These are phyloP conservation scores for Mionectes macconnelli DNA, from an alignment of 2,113 vertebrate species.

Conservation along the genomic window DNA sequence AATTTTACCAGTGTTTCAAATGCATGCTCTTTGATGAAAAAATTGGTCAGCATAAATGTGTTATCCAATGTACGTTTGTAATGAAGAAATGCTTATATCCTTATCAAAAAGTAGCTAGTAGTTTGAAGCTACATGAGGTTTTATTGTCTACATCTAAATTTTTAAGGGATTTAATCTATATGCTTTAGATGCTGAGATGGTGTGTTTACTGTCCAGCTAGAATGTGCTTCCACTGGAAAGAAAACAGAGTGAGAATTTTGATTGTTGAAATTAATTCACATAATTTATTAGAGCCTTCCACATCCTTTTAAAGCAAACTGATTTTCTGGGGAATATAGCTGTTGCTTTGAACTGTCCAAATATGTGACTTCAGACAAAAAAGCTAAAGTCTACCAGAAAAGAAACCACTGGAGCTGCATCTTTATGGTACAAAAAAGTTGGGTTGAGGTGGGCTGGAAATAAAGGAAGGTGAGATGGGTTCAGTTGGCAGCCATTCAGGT, in stretches of 20 bases:
- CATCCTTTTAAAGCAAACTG: background rate
- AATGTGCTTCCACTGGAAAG: background rate
- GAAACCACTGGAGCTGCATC: background rate
- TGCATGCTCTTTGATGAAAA: background rate
- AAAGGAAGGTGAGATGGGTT: background rate
- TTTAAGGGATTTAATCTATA: background rate
- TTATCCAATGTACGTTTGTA: background rate
- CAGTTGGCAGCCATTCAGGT: background rate
- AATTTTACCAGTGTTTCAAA: background rate
- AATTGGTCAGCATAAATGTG: background rate
- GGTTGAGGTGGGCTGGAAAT: background rate
- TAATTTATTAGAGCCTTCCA: background rate
- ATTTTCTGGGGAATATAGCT: background rate
- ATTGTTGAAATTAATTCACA: background rate
- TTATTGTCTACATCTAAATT: background rate
- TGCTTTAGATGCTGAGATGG: background rate
- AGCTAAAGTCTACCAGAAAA: background rate
- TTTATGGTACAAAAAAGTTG: background rate
- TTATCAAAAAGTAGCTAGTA: background rate
- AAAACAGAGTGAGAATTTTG: background rate
- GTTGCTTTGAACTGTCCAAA: constrained; percentile 4
- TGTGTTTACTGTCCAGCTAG: background rate
- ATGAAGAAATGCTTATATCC: background rate
- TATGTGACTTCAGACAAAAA: background rate
- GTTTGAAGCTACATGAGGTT: background rate